phyloP scores from a whole-genome alignment of 2,888 invertebrate genomes.

The Caenorhabditis sp. region DNA sequence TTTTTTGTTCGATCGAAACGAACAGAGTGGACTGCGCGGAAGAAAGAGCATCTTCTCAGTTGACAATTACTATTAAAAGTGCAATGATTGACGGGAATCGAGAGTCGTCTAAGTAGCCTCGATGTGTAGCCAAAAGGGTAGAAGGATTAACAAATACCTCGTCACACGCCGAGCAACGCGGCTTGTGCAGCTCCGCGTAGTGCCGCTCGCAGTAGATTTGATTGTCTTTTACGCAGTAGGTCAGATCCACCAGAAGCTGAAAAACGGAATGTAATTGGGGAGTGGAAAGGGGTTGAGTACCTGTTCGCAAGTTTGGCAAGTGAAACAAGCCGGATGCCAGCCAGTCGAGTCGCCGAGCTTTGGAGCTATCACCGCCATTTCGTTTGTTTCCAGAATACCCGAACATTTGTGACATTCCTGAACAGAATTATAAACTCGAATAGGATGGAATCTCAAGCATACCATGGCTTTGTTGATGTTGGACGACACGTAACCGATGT shows the following conservation, averaged over 20 bases:
- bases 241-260: conserved; percentile 92
- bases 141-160: conserved; percentile 85
- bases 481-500: conserved; percentile 86
- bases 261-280: not conserved
- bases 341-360: conserved; percentile 82
- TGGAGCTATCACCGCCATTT: conserved; percentile 89
- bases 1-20: too few species aligned
- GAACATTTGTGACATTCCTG: conserved; percentile 90
- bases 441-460: too few species aligned
- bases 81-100: not conserved
- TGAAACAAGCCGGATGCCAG: conserved; percentile 84
- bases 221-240: conserved; percentile 93
- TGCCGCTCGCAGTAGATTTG: conserved; percentile 93
- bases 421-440: too few species aligned
- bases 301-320: conserved; percentile 76
- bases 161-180: conserved; percentile 95
- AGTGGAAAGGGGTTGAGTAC: conserved; percentile 30
- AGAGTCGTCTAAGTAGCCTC: not conserved
- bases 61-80: conserved; percentile 23
- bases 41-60: not conserved
- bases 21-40: not conserved
- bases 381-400: conserved; percentile 87
- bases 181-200: conserved; percentile 95
- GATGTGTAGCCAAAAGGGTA: conserved; percentile 12
- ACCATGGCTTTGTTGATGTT: conserved; percentile 79